Percentiles rank a stretch among this genome's conserved stretches.
Evolutionary conservation across 2,797 vertebrate genomes (phyloP).

Genomic region (Anabacerthia variegaticeps): DNA sequence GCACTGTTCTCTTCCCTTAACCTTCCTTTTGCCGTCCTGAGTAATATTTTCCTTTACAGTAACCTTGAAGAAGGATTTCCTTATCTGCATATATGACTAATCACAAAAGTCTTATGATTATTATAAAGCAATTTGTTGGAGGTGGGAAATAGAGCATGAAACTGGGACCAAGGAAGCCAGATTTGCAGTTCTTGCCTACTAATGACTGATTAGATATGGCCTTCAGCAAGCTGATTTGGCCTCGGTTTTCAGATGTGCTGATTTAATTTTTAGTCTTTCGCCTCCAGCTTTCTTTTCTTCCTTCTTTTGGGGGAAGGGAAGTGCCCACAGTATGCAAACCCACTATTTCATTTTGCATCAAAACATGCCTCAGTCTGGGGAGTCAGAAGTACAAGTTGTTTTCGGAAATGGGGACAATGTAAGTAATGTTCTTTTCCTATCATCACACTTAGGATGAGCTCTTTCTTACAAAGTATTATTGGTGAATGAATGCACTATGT

Average conservation of each 20-base stretch:
- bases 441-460: not conserved
- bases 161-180: not conserved
- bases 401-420: not conserved
- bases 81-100: slow-evolving; percentile 47
- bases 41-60: slow-evolving; percentile 3
- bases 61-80: slow-evolving; percentile 22
- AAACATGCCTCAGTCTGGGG: not conserved
- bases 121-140: slow-evolving; percentile 44
- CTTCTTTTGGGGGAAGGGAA: not conserved
- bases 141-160: slow-evolving; percentile 44
- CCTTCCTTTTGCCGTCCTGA: slow-evolving; percentile 7
- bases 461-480: not conserved
- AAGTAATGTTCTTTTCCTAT: not conserved
- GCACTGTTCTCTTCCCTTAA: not conserved
- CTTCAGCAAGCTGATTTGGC: slow-evolving; percentile 39
- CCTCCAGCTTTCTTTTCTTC: slow-evolving; percentile 27
- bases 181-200: slow-evolving; percentile 20
- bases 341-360: not conserved
- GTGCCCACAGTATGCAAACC: not conserved
- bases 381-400: not conserved
- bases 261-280: not conserved
- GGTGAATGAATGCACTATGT: not conserved
- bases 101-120: slow-evolving; percentile 37
- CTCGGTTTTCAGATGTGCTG: slow-evolving; percentile 10
- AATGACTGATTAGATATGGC: slow-evolving; percentile 27